These are phyloP conservation scores for Podocnemis expansa DNA, from an alignment of 2,113 vertebrate species.

Conservation along the genomic window DNA sequence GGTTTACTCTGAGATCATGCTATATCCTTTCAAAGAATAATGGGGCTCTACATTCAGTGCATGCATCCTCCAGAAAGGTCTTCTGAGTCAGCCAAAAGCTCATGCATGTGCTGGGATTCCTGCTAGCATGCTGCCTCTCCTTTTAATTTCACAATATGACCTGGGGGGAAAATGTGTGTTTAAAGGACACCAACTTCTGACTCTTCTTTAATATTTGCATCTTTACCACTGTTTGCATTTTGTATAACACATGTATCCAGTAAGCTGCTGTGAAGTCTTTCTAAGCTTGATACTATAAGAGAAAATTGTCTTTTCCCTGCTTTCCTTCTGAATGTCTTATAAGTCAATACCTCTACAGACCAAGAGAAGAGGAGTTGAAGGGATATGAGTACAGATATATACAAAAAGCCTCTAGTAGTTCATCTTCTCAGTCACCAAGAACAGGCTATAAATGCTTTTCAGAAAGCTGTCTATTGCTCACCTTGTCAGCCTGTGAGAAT, in stretches of 20 bases:
- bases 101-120: neutral
- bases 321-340: neutral
- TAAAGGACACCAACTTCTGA: neutral
- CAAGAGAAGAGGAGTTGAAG: neutral
- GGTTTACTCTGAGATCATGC: neutral
- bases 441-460: neutral
- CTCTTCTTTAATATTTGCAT: neutral
- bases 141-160: neutral
- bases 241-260: neutral
- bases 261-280: neutral
- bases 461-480: neutral
- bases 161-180: neutral
- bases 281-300: neutral
- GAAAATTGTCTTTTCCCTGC: neutral
- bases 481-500: neutral
- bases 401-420: neutral
- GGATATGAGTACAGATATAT: neutral
- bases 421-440: neutral
- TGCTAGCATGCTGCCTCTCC: neutral
- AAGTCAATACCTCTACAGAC: neutral
- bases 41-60: neutral
- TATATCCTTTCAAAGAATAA: neutral
- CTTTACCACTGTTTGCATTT: neutral
- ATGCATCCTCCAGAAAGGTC: neutral
- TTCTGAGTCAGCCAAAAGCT: neutral